phyloP scores from a whole-genome alignment of 2,113 vertebrate species.

The Microtus montanus region DNA sequence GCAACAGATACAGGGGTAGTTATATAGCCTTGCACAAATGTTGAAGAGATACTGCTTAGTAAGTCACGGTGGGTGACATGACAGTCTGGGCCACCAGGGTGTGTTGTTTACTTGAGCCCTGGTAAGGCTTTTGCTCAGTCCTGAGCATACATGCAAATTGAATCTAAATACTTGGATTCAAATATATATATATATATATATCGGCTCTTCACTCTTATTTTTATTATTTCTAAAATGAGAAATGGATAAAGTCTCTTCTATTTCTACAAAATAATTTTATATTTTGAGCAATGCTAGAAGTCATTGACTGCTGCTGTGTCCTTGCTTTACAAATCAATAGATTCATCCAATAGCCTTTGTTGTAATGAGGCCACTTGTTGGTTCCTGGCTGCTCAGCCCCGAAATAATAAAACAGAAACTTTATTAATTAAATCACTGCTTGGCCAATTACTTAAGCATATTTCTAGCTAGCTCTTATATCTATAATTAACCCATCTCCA shows the following conservation, averaged over 20 bases:
- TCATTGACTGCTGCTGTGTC: not conserved
- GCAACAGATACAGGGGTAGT: not conserved
- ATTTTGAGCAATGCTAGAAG: constrained; percentile 1
- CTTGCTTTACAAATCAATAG: not conserved
- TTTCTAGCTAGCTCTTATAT: no score
- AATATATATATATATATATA: not conserved
- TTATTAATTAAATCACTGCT: no score
- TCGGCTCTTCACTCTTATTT: constrained; percentile 34
- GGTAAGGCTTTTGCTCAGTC: not conserved
- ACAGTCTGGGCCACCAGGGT: not conserved
- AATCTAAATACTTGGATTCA: not conserved
- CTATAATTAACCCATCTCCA: no score
- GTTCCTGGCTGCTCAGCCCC: no score
- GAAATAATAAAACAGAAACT: no score
- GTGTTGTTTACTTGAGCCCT: not conserved
- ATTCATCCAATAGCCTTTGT: not conserved
- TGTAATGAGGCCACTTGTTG: no score
- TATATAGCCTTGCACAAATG: not conserved
- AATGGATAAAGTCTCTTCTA: constrained; percentile 33
- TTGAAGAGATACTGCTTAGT: not conserved
- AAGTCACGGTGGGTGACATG: not conserved
- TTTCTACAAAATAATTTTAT: not conserved
- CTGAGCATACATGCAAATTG: no score
- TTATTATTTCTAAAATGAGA: constrained; percentile 18
- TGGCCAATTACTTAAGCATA: no score